Evolutionary conservation across 2,113 vertebrate genomes (phyloP).

Genomic region (Vulpes vulpes): DNA sequence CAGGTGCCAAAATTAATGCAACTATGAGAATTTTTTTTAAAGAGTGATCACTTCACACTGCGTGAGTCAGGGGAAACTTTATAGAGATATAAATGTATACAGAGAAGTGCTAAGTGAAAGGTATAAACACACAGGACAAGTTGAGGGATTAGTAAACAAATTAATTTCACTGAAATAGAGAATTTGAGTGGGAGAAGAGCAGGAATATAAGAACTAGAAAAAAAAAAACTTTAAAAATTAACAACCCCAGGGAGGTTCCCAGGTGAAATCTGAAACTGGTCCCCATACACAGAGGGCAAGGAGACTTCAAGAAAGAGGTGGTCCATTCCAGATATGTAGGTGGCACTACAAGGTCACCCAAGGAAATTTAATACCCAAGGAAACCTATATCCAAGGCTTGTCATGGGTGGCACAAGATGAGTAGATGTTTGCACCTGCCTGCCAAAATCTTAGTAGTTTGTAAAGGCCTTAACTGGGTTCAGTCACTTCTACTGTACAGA

Average conservation of each 20-base stretch:
- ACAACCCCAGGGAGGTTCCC: neutral
- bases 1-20: constrained; percentile 38
- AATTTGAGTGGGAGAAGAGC: neutral
- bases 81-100: neutral
- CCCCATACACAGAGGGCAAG: neutral
- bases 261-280: neutral
- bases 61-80: neutral
- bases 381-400: neutral
- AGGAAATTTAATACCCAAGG: neutral
- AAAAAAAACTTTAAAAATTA: neutral
- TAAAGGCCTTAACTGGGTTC: neutral
- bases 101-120: neutral
- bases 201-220: constrained; percentile 11
- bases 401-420: neutral
- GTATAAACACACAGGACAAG: neutral
- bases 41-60: neutral
- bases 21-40: neutral
- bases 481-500: neutral
- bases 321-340: neutral
- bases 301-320: neutral
- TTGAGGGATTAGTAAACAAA: constrained; percentile 33
- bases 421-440: neutral
- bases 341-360: neutral
- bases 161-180: neutral
- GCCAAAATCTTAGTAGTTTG: neutral